Percentiles rank a stretch among this genome's conserved stretches.
phyloP scores from a whole-genome alignment of 2,797 vertebrate genomes.

The Mormyrus hasselquistii region DNA sequence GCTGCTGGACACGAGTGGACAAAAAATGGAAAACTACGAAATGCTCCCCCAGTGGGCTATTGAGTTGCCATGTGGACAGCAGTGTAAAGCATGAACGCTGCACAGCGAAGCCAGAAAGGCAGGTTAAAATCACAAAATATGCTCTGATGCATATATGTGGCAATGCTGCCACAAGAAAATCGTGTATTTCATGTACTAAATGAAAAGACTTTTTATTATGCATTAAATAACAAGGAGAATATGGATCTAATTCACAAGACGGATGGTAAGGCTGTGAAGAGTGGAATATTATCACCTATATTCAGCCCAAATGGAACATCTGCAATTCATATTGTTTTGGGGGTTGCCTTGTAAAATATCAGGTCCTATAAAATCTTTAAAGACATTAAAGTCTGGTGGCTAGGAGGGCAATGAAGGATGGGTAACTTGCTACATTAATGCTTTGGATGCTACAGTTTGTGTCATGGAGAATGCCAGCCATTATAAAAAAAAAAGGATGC shows the following conservation, averaged over 20 bases:
- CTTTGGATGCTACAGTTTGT: background rate
- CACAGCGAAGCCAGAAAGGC: background rate
- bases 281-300: background rate
- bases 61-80: background rate
- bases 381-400: background rate
- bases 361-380: background rate
- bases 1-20: background rate
- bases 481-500: background rate
- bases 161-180: background rate
- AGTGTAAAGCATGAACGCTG: background rate
- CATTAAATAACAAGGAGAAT: background rate
- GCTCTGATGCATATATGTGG: background rate
- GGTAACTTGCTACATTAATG: background rate
- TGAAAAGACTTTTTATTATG: background rate
- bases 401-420: background rate
- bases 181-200: background rate
- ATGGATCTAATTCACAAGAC: background rate
- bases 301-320: background rate
- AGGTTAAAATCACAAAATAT: background rate
- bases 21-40: conserved; percentile 6
- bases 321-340: background rate
- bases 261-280: background rate
- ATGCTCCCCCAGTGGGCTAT: background rate
- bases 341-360: background rate
- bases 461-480: background rate